These are phyloP conservation scores for Dicentrarchus labrax DNA, from an alignment of 2,113 vertebrate genomes.

Conservation along the genomic window DNA sequence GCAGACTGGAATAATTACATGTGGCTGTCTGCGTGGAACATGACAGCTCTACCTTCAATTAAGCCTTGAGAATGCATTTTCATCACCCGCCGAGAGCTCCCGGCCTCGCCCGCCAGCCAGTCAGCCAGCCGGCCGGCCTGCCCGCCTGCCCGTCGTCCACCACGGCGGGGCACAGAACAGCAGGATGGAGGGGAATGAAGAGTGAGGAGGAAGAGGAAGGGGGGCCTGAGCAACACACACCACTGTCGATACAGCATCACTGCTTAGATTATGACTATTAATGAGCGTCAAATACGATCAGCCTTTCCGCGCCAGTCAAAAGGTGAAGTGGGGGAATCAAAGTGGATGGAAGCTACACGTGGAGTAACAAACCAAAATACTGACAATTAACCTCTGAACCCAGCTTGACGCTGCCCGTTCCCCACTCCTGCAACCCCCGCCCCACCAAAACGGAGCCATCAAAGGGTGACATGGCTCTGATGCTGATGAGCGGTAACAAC, in stretches of 20 bases:
- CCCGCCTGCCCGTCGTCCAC: constrained; percentile 38
- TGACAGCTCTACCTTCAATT: constrained; percentile 84
- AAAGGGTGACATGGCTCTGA: constrained; percentile 64
- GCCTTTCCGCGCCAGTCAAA: constrained; percentile 27
- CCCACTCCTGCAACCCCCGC: constrained; percentile 7
- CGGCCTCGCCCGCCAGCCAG: constrained; percentile 32
- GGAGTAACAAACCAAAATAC: constrained; percentile 71
- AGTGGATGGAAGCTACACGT: constrained; percentile 58
- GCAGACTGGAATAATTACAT: constrained; percentile 85
- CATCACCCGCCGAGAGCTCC: constrained; percentile 65
- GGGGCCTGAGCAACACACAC: neutral
- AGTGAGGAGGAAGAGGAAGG: too few species aligned
- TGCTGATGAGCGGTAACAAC: constrained; percentile 69
- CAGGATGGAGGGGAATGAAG: neutral
- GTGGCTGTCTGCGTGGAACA: constrained; percentile 78
- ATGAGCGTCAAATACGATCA: constrained; percentile 41
- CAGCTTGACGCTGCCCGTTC: constrained; percentile 42
- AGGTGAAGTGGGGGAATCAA: constrained; percentile 48
- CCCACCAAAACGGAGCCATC: constrained; percentile 51
- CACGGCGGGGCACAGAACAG: constrained; percentile 34
- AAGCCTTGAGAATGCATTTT: constrained; percentile 75
- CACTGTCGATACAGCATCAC: constrained; percentile 5
- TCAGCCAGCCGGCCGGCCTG: neutral
- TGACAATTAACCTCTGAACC: constrained; percentile 75
- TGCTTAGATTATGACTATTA: constrained; percentile 54